Conservation (phyloP, 2,888 invertebrate genomes). For the Catocala fraxini region DNA sequence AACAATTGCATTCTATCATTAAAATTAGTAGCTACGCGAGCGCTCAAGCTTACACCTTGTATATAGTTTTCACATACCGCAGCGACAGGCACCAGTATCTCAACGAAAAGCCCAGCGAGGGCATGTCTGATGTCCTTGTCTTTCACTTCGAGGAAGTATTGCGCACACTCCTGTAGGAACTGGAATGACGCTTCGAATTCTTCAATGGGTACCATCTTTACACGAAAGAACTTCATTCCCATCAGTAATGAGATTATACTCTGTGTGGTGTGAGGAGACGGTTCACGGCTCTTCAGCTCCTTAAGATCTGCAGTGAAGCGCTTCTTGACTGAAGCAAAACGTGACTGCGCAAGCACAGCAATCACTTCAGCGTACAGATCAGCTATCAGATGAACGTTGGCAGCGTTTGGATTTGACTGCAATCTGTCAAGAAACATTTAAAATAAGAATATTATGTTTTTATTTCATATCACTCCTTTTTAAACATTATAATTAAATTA, state of each 20-base stretch:
- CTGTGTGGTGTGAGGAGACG: conserved; percentile 96
- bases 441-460: no score
- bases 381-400: conserved; percentile 98
- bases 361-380: conserved; percentile 99
- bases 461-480: no score
- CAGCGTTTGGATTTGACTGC: conserved; percentile 97
- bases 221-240: conserved; percentile 99
- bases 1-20: no score
- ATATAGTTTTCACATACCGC: conserved; percentile 90
- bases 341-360: conserved; percentile 97
- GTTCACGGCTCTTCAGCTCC: conserved; percentile 92
- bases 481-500: no score
- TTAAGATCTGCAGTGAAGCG: conserved; percentile 97
- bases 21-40: no score
- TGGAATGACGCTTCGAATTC: conserved; percentile 99
- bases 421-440: conserved; percentile 84
- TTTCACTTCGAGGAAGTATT: conserved; percentile 99
- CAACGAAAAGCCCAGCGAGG: conserved; percentile 98
- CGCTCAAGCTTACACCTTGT: no score
- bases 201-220: conserved; percentile 99
- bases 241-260: conserved; percentile 98
- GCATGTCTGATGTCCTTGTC: conserved; percentile 99
- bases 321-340: conserved; percentile 97
- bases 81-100: conserved; percentile 99
- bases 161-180: conserved; percentile 99